Conservation (phyloP, 2,888 invertebrate species). For the Abrostola tripartita region DNA sequence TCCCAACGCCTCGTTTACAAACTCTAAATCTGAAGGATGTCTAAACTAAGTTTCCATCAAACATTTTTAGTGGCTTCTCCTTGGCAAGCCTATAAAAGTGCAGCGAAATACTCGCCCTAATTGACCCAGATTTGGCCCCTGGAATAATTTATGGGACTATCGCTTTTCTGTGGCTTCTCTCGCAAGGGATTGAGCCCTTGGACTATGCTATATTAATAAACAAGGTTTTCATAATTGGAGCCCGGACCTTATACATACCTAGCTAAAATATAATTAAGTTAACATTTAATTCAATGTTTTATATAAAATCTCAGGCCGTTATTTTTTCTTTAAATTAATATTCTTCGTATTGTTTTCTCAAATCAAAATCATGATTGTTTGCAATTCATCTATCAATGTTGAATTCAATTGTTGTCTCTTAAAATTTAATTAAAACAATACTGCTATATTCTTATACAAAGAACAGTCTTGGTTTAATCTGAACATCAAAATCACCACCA, state of each 20-base stretch:
- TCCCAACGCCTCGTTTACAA: conserved; percentile 7
- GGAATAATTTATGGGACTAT: conserved; percentile 66
- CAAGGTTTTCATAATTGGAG: conserved; percentile 23
- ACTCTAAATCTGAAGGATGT: conserved; percentile 27
- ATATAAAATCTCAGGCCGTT: conserved; percentile 12
- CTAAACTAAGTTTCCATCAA: conserved; percentile 41
- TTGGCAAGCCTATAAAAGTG: conserved; percentile 58
- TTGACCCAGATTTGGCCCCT: conserved; percentile 67
- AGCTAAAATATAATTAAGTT: too few relatives aligned
- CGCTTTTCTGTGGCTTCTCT: conserved; percentile 40
- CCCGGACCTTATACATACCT: too few relatives aligned
- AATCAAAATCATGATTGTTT: too few relatives aligned
- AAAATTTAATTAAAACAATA: not conserved
- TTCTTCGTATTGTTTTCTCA: too few relatives aligned
- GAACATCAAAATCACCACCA: not conserved
- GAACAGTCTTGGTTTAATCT: not conserved
- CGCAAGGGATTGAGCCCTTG: conserved; percentile 16
- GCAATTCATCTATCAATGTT: too few relatives aligned
- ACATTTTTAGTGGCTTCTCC: conserved; percentile 50
- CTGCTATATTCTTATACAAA: not conserved
- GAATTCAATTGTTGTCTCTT: not conserved
- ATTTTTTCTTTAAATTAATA: too few relatives aligned
- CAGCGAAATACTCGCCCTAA: conserved; percentile 64
- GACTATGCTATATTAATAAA: conserved; percentile 40
- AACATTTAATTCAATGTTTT: not conserved